Evolutionary conservation across 2,797 vertebrate genomes (phyloP), one percentile per base, ranked within the genome.

Genomic region (Bovichtus diacanthus): DNA sequence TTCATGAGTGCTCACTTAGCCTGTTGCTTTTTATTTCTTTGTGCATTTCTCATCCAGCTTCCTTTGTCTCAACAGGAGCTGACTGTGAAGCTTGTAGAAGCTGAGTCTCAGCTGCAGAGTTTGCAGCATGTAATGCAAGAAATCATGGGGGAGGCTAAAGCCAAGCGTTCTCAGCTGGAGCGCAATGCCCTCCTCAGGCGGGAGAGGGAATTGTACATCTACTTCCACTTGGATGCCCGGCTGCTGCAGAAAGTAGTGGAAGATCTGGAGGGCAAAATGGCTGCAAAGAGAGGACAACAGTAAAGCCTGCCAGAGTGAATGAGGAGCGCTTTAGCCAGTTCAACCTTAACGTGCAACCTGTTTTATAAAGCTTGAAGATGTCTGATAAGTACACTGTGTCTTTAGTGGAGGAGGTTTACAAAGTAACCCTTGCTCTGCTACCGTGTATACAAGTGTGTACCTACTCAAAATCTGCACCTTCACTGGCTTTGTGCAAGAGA

Each of bases 121-220:
- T 80, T 99, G 64, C 97, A 95, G 83, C 78, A 80, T 56, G 86
- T 95, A 50, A 93, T 98, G 88, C 88, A 90, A 70, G 96, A 97
- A 81, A 90, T 97, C 85, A 92, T 95, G 82, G 93, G 90, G 66
- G 96, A 99, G 58, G 81, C 97, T 69, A 96, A 96, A 88, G 82
- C 83, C 13, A 98, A 97, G 90, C 95, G 93, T 55, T 95, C 93
- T 43, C 87, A 95, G 82, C 87, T 99, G 71, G 94, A 96, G 66
- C 95, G 93, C 71, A 95, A 88, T 80, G 88, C 94, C 67, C 84
- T 94, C 27, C 92, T 94, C 68, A 94, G 94, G 78, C 92, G 93
- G 74, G 96, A 98, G 90, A 96, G 97, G 92, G 93, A 97, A 29
- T 91, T 99, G 51, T 99, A 97, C 67, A 85, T 97, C 41, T 93